phyloP scores from a whole-genome alignment of 92 coral and sea anemone genomes.

The Actinostola sp. region DNA sequence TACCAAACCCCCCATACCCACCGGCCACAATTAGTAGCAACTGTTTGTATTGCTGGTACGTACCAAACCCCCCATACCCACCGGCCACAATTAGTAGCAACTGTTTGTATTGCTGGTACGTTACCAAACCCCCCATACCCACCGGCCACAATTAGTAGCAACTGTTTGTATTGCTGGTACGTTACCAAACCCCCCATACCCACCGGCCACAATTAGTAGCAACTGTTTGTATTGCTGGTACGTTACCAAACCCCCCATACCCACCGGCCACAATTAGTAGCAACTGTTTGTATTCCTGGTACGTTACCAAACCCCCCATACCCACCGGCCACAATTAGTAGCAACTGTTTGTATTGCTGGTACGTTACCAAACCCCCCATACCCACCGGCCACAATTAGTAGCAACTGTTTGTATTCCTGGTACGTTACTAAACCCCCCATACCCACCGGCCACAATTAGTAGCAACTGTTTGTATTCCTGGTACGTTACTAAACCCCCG shows the following conservation, averaged over 20 bases:
- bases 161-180: neutral
- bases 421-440: neutral
- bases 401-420: neutral
- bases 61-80: neutral
- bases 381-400: neutral
- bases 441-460: neutral
- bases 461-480: neutral
- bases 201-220: neutral
- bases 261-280: neutral
- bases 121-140: neutral
- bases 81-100: neutral
- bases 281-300: neutral
- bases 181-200: neutral
- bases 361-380: neutral
- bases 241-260: neutral
- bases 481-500: neutral
- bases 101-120: neutral
- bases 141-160: neutral
- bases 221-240: neutral
- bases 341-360: neutral
- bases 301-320: neutral
- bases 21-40: neutral
- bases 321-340: neutral
- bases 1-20: neutral
- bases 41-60: neutral